Percentiles rank a stretch among this genome's conserved stretches.
Conservation (phyloP, 2,888 invertebrate species). For the Eristalis pertinax region DNA sequence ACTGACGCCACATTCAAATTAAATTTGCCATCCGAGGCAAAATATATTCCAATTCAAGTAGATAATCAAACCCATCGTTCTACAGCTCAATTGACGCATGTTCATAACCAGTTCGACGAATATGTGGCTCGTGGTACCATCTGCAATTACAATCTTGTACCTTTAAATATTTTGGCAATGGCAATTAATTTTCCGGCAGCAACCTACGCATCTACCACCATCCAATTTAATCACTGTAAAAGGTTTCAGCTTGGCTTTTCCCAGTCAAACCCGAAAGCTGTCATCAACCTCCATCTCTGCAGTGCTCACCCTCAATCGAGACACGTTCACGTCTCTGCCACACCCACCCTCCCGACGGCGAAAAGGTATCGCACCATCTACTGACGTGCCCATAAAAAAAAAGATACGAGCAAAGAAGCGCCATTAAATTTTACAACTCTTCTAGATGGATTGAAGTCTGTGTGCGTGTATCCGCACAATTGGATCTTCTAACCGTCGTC, state of each 20-base stretch:
- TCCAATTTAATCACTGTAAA: slow-evolving; percentile 71
- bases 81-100: slow-evolving; percentile 24
- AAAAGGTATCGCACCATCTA: slow-evolving; percentile 17
- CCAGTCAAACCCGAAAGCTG: slow-evolving; percentile 51
- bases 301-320: not conserved
- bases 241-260: slow-evolving; percentile 64
- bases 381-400: slow-evolving; percentile 31
- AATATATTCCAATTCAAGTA: not conserved
- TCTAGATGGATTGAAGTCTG: slow-evolving; percentile 49
- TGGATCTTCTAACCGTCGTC: slow-evolving; percentile 54
- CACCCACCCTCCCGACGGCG: not conserved
- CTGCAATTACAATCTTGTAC: slow-evolving; percentile 69
- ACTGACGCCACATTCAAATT: slow-evolving; percentile 19
- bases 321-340: not conserved
- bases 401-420: slow-evolving; percentile 55
- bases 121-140: slow-evolving; percentile 34
- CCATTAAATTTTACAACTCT: slow-evolving; percentile 64
- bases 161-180: slow-evolving; percentile 68
- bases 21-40: slow-evolving; percentile 23
- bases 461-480: slow-evolving; percentile 56
- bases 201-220: slow-evolving; percentile 38
- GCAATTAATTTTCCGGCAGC: slow-evolving; percentile 64
- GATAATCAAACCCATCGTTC: not conserved
- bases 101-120: slow-evolving; percentile 6
- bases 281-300: slow-evolving; percentile 3